phyloP scores from a whole-genome alignment of 2,888 invertebrate species.

The Drosophila leonis region DNA sequence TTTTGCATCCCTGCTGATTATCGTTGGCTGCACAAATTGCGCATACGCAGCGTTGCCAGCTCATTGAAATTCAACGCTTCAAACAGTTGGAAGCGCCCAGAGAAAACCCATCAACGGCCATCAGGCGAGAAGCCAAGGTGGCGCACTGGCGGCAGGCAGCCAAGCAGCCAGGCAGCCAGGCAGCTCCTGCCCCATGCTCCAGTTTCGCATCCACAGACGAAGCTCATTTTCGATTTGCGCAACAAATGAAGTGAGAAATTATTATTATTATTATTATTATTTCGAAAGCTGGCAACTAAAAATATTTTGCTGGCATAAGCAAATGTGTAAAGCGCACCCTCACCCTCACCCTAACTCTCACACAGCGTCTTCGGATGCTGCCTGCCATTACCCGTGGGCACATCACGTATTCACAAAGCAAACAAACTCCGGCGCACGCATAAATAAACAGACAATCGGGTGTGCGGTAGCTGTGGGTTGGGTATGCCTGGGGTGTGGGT shows the following conservation, averaged over 20 bases:
- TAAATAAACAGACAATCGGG: constrained; percentile 65
- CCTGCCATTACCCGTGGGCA: constrained; percentile 49
- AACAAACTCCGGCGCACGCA: constrained; percentile 75
- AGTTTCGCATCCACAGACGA: neutral
- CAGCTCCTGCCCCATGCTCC: neutral
- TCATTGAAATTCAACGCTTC: constrained; percentile 60
- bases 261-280: constrained; percentile 68
- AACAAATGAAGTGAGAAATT: constrained; percentile 81
- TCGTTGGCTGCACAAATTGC: constrained; percentile 50
- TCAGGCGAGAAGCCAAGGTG: constrained; percentile 12
- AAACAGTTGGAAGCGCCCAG: constrained; percentile 17
- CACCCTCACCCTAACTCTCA: neutral
- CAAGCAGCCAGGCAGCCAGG: neutral
- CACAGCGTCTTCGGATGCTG: constrained; percentile 1
- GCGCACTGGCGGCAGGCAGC: neutral
- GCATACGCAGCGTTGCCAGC: constrained; percentile 59
- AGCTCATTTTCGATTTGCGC: constrained; percentile 74
- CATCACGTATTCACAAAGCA: constrained; percentile 82
- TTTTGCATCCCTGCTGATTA: constrained; percentile 35
- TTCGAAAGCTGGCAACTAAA: constrained; percentile 48
- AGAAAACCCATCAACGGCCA: constrained; percentile 36
- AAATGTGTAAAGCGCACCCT: constrained; percentile 33
- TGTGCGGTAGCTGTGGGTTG: neutral
- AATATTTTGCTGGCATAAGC: constrained; percentile 57
- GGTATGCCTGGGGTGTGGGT: neutral